Conservation (phyloP, 2,113 vertebrate species). For the Gorsachius goisagi region DNA sequence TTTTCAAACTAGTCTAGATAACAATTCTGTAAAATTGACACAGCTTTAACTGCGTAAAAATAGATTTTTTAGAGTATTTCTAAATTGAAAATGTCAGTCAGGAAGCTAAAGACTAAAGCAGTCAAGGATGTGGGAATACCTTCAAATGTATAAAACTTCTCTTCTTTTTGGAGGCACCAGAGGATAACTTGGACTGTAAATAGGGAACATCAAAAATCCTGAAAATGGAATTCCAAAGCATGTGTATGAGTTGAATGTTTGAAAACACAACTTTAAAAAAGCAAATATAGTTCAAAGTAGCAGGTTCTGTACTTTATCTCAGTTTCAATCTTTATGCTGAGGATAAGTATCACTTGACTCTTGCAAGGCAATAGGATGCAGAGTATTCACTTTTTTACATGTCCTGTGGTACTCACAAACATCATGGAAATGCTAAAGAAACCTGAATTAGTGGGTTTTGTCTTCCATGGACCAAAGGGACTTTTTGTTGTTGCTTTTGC, state of each 20-base stretch:
- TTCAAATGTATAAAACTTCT: not conserved
- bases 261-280: not conserved
- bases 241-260: not conserved
- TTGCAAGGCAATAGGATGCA: not conserved
- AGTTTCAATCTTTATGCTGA: not conserved
- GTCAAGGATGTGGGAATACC: not conserved
- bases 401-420: not conserved
- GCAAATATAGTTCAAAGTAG: not conserved
- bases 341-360: not conserved
- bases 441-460: not conserved
- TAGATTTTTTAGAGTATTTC: not conserved
- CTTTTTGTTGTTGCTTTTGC: not conserved
- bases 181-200: not conserved
- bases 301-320: not conserved
- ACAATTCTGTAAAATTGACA: not conserved
- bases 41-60: not conserved
- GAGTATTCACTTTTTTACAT: not conserved
- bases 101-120: not conserved
- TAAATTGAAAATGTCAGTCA: not conserved
- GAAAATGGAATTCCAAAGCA: not conserved
- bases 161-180: not conserved
- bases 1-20: not conserved
- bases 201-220: not conserved
- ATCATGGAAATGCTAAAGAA: not conserved
- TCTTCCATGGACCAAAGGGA: rapidly evolving